Percentiles rank a stretch among this genome's conserved stretches.
phyloP scores from a whole-genome alignment of 1,140 invertebrate genomes.

The Oppia nitens region DNA sequence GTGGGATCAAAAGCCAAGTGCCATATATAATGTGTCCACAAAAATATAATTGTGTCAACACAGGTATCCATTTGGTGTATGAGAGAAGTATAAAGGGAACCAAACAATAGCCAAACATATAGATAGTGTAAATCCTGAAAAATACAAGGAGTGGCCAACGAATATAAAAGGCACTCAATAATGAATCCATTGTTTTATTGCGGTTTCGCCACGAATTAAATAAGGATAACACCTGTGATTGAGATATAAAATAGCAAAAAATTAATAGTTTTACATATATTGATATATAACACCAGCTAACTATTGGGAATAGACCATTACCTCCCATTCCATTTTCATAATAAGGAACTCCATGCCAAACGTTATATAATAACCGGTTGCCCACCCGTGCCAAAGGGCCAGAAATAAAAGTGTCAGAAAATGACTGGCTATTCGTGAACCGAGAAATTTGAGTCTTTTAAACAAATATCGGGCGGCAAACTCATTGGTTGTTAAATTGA shows the following conservation, averaged over 20 bases:
- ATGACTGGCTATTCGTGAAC: constrained; percentile 67
- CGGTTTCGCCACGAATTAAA: not conserved
- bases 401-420: constrained; percentile 60
- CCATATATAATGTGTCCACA: constrained; percentile 12
- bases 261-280: too few species aligned
- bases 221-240: not conserved
- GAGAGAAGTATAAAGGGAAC: constrained; percentile 58
- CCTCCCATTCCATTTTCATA: constrained; percentile 69
- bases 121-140: constrained; percentile 7
- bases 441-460: constrained; percentile 74
- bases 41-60: constrained; percentile 8
- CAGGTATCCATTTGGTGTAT: constrained; percentile 36
- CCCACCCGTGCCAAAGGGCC: constrained; percentile 81
- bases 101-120: constrained; percentile 66
- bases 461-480: constrained; percentile 84
- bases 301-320: constrained; percentile 30
- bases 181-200: not conserved
- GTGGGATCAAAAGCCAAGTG: constrained; percentile 4
- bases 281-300: too few species aligned
- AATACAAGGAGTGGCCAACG: constrained; percentile 8
- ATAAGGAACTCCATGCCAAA: constrained; percentile 82
- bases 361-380: constrained; percentile 68
- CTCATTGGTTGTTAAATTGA: constrained; percentile 82
- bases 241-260: not conserved
- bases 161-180: constrained; percentile 1